Percentiles rank a stretch among this genome's conserved stretches.
Evolutionary conservation across 2,888 invertebrate genomes (phyloP).

Genomic region (Schizotus pectinicornis): DNA sequence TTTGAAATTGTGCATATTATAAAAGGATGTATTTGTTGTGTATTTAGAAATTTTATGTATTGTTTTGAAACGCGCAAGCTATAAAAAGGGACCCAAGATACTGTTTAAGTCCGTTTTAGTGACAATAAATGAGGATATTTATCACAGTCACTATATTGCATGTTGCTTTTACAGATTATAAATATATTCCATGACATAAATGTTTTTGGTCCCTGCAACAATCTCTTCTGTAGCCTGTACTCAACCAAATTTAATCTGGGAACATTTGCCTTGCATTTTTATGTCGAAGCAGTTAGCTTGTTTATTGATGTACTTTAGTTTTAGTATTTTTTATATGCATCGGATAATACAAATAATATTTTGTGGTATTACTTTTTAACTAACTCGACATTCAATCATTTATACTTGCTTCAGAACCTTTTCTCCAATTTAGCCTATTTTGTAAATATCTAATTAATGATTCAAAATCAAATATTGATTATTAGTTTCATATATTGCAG

Average conservation of each 20-base stretch:
- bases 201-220: slow-evolving; percentile 21
- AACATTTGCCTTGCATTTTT: slow-evolving; percentile 47
- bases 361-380: slow-evolving; percentile 35
- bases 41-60: slow-evolving; percentile 46
- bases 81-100: slow-evolving; percentile 40
- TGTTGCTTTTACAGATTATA: slow-evolving; percentile 29
- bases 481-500: slow-evolving; percentile 45
- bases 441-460: slow-evolving; percentile 22
- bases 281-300: slow-evolving; percentile 37
- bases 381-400: slow-evolving; percentile 3
- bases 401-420: slow-evolving; percentile 6
- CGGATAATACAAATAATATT: slow-evolving; percentile 30
- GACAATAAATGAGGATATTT: slow-evolving; percentile 42
- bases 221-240: slow-evolving; percentile 17
- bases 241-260: slow-evolving; percentile 27
- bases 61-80: slow-evolving; percentile 39
- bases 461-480: slow-evolving; percentile 18
- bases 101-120: slow-evolving; percentile 35
- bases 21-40: slow-evolving; percentile 39
- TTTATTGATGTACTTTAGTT: slow-evolving; percentile 30
- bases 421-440: slow-evolving; percentile 14
- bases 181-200: slow-evolving; percentile 26
- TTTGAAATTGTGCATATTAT: slow-evolving; percentile 22
- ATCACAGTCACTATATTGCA: slow-evolving; percentile 29
- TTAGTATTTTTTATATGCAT: slow-evolving; percentile 26